Evolutionary conservation across 2,113 vertebrate species (phyloP).

Genomic region (Xyrauchen texanus): DNA sequence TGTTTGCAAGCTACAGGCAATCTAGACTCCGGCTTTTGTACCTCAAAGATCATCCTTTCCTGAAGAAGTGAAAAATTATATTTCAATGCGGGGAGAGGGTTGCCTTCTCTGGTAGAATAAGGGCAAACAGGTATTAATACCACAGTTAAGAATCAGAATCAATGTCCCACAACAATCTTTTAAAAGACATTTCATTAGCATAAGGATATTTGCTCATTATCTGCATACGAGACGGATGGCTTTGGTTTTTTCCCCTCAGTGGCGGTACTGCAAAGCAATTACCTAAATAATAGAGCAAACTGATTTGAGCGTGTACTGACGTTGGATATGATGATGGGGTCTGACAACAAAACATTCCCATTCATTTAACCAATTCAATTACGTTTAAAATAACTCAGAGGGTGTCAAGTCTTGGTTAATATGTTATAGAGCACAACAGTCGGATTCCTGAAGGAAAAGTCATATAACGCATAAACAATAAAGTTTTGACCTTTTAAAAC

Average conservation of each 20-base stretch:
- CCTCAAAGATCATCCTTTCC: slow-evolving; percentile 38
- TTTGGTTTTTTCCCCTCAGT: slow-evolving; percentile 16
- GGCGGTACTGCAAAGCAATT: slow-evolving; percentile 40
- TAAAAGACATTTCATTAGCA: slow-evolving; percentile 43
- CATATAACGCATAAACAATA: neutral
- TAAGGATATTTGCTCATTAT: slow-evolving; percentile 50
- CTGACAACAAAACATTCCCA: neutral
- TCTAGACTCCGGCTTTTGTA: slow-evolving; percentile 27
- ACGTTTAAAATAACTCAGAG: neutral
- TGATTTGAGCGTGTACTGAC: slow-evolving; percentile 16
- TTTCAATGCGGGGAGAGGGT: slow-evolving; percentile 57
- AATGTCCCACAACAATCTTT: slow-evolving; percentile 31
- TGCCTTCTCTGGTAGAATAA: slow-evolving; percentile 76
- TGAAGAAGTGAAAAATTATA: slow-evolving; percentile 38
- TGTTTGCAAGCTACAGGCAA: slow-evolving; percentile 73
- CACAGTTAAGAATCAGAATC: slow-evolving; percentile 42
- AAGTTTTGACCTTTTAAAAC: neutral
- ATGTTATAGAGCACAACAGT: neutral
- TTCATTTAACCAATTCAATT: slow-evolving; percentile 19
- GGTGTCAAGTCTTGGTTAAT: neutral
- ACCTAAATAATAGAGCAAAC: slow-evolving; percentile 31
- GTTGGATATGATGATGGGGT: neutral
- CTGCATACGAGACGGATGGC: slow-evolving; percentile 18
- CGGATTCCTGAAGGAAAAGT: neutral
- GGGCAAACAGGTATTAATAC: slow-evolving; percentile 60